A percentile compares a stretch with the other conserved stretches of the same genome.
These are phyloP conservation scores for Cladorhizidae sp. DNA, from an alignment of 37 sponge, comb jelly and placozoan genomes.

Conservation along the genomic window DNA sequence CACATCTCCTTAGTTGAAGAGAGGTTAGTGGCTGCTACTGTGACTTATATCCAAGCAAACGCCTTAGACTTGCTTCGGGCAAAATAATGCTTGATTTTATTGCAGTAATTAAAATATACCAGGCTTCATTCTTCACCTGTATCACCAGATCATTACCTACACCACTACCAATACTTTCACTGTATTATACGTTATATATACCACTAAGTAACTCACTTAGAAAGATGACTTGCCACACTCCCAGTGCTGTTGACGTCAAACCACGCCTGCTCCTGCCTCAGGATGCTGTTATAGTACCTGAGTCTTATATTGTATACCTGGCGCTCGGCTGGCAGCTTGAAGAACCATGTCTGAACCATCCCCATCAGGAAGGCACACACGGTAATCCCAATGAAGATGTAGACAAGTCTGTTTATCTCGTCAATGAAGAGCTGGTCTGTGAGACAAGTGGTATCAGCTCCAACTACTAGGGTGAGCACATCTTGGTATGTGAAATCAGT, in stretches of 20 bases:
- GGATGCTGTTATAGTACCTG: constrained; percentile 46
- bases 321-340: constrained; percentile 36
- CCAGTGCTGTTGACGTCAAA: constrained; percentile 74
- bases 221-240: constrained; percentile 39
- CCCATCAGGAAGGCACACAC: constrained; percentile 24
- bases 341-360: constrained; percentile 39
- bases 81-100: too few relatives aligned
- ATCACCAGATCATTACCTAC: neutral
- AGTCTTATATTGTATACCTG: constrained; percentile 56
- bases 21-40: too few relatives aligned
- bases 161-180: too few relatives aligned
- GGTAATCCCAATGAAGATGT: constrained; percentile 28
- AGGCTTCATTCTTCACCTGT: neutral
- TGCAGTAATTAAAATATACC: too few relatives aligned
- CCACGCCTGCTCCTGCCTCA: constrained; percentile 82
- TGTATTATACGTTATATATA: too few relatives aligned
- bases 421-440: neutral
- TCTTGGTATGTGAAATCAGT: neutral
- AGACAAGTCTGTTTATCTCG: neutral
- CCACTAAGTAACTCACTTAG: constrained; percentile 36
- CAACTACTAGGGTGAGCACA: neutral
- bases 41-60: too few relatives aligned
- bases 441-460: neutral
- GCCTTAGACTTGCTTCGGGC: too few relatives aligned
- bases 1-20: too few relatives aligned